Conservation (phyloP, 2,113 vertebrate species). For the Rutilus rutilus region DNA sequence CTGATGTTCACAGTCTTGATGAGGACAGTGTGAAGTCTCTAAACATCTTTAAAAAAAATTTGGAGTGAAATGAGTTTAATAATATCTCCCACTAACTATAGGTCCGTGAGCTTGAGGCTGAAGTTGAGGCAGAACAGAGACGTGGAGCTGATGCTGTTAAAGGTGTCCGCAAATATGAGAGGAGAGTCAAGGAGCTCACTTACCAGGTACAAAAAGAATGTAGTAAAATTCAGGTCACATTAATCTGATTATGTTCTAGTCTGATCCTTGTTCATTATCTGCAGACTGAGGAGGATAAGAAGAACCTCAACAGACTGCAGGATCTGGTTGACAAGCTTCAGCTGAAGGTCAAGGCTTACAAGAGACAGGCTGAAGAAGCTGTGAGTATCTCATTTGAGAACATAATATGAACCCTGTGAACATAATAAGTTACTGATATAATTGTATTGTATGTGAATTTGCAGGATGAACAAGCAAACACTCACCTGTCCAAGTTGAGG, state of each 20-base stretch:
- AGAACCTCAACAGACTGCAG: conserved; percentile 60
- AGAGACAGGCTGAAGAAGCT: conserved; percentile 88
- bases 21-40: no score
- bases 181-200: conserved; percentile 59
- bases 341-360: conserved; percentile 87
- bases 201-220: conserved; percentile 41
- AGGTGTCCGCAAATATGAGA: no score
- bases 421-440: no score
- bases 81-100: no score
- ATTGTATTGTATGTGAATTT: no score
- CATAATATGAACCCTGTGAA: no score
- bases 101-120: conserved; percentile 77
- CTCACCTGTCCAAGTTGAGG: conserved; percentile 72
- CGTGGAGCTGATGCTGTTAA: no score
- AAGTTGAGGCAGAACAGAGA: conserved; percentile 79
- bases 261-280: conserved; percentile 34
- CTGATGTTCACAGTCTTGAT: no score
- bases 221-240: background rate
- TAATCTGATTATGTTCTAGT: conserved; percentile 18
- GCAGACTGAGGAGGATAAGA: conserved; percentile 60
- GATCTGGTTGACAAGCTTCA: conserved; percentile 82
- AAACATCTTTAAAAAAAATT: no score
- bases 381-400: conserved; percentile 10
- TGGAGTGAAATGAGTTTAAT: no score
- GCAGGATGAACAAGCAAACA: conserved; percentile 73